These are phyloP conservation scores for Ictalurus furcatus DNA, from an alignment of 2,113 vertebrate genomes.

Conservation along the genomic window DNA sequence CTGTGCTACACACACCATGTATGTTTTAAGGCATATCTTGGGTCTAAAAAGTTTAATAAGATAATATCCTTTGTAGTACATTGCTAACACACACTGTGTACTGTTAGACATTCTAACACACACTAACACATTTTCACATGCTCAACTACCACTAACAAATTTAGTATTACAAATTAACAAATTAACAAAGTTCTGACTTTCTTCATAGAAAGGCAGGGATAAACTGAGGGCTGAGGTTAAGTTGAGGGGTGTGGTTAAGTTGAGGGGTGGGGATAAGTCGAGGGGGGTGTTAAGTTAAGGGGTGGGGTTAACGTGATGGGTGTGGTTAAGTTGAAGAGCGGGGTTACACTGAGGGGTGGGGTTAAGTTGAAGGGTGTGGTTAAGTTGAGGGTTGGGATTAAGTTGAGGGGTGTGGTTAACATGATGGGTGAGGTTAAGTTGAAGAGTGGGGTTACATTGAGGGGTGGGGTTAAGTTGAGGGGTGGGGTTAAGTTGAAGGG, in stretches of 20 bases:
- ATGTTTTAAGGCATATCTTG: slow-evolving; percentile 12
- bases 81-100: too few relatives aligned
- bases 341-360: neutral
- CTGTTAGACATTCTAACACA: too few relatives aligned
- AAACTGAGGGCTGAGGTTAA: neutral
- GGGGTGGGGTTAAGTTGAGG: neutral
- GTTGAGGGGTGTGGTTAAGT: neutral
- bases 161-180: too few relatives aligned
- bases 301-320: neutral
- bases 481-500: neutral
- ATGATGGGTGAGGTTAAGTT: neutral
- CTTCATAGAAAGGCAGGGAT: neutral
- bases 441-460: neutral
- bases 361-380: neutral
- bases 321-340: neutral
- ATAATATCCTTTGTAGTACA: neutral
- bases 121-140: too few relatives aligned
- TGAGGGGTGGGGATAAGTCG: neutral
- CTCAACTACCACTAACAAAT: too few relatives aligned
- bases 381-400: neutral
- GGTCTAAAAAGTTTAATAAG: neutral
- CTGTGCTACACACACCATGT: neutral
- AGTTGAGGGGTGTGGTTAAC: neutral
- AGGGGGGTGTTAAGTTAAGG: neutral
- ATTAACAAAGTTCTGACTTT: neutral